phyloP scores from a whole-genome alignment of 2,113 vertebrate species.

The Antennarius striatus region DNA sequence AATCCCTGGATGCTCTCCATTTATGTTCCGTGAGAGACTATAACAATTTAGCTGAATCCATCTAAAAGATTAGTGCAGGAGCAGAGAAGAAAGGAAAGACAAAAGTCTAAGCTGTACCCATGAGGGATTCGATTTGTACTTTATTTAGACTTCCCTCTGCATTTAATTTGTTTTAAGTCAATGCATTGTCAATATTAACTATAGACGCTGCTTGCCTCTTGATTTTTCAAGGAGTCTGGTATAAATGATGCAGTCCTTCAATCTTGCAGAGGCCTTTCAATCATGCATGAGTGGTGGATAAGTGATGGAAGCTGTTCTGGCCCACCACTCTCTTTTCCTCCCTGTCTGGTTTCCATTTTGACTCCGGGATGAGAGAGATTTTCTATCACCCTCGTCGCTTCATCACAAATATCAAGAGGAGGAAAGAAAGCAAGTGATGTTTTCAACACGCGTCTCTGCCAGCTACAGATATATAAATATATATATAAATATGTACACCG shows the following conservation, averaged over 20 bases:
- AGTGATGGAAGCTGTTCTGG: conserved; percentile 70
- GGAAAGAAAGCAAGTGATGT: conserved; percentile 52
- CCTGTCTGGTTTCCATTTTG: conserved; percentile 67
- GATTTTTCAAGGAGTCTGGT: conserved; percentile 61
- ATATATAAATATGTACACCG: conserved; percentile 33
- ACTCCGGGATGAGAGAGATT: conserved; percentile 65
- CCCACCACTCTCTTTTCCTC: conserved; percentile 60
- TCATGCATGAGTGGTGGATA: conserved; percentile 77
- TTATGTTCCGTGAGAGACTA: conserved; percentile 66
- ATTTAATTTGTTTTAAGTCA: conserved; percentile 40
- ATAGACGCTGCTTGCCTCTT: conserved; percentile 51
- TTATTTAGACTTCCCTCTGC: conserved; percentile 57
- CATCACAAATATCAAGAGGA: conserved; percentile 61
- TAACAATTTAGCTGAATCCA: conserved; percentile 70
- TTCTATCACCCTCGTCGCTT: conserved; percentile 59
- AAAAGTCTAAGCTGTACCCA: conserved; percentile 56
- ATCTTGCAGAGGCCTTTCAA: conserved; percentile 72
- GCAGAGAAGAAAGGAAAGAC: conserved; percentile 32
- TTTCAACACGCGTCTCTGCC: conserved; percentile 45
- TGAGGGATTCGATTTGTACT: conserved; percentile 56
- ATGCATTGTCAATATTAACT: conserved; percentile 75
- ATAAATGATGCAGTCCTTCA: conserved; percentile 68
- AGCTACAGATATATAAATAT: conserved; percentile 7
- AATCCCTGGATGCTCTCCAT: conserved; percentile 70
- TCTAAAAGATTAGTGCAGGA: conserved; percentile 63